Conservation (phyloP, 2,888 invertebrate genomes). For the Teinopalpus imperialis region DNA sequence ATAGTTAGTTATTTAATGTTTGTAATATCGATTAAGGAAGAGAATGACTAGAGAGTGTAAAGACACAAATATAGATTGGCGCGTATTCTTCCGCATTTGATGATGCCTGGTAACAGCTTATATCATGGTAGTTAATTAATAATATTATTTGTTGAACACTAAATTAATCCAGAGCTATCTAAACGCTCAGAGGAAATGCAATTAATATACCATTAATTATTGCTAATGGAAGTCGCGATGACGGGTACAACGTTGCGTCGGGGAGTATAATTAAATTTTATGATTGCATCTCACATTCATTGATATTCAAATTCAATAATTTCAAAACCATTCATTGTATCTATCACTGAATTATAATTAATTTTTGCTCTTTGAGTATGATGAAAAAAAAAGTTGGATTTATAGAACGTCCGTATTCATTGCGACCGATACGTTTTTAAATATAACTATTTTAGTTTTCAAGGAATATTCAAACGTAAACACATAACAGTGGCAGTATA, state of each 20-base stretch:
- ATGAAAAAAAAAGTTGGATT: neutral
- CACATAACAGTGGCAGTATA: no score
- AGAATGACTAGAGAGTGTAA: no score
- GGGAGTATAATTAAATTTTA: conserved; percentile 25
- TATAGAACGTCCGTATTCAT: no score
- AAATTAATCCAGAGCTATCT: conserved; percentile 20
- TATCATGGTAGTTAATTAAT: neutral
- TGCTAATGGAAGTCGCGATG: conserved; percentile 37
- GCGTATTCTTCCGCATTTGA: no score
- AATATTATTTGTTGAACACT: conserved; percentile 1
- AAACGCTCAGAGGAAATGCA: conserved; percentile 32
- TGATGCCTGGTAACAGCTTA: no score
- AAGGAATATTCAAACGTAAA: no score
- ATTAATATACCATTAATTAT: conserved; percentile 50
- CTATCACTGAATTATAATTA: conserved; percentile 14
- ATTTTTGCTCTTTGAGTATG: neutral
- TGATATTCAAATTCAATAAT: conserved; percentile 25
- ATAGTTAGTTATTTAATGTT: no score
- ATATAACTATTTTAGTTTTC: no score
- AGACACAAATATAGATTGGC: no score
- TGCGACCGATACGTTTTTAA: no score
- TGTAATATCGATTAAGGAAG: no score
- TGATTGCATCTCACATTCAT: conserved; percentile 23
- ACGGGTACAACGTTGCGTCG: conserved; percentile 13
- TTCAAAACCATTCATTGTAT: conserved; percentile 12